Evolutionary conservation across 2,113 vertebrate genomes (phyloP).

Genomic region (Recurvirostra avosetta): DNA sequence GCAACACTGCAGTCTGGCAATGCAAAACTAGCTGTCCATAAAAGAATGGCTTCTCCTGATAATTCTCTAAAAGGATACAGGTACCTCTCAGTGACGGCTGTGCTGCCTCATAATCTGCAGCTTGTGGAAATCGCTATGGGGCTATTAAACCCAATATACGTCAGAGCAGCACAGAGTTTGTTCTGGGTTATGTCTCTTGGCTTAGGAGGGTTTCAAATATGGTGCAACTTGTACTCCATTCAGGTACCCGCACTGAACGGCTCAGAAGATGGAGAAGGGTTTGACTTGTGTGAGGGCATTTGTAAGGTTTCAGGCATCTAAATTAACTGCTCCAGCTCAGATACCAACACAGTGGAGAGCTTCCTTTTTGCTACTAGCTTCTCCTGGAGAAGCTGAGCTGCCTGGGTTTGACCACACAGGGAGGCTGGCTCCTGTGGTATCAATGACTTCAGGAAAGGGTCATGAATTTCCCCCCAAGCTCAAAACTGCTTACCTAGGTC

Average conservation of each 20-base stretch:
- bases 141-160: not conserved
- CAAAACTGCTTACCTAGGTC: not conserved
- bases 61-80: not conserved
- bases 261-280: not conserved
- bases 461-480: not conserved
- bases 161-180: not conserved
- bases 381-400: not conserved
- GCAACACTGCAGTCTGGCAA: not conserved
- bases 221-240: not conserved
- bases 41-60: not conserved
- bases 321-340: not conserved
- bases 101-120: fast-evolving
- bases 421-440: not conserved
- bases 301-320: not conserved
- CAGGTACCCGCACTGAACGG: not conserved
- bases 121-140: fast-evolving
- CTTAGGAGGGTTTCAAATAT: not conserved
- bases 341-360: not conserved
- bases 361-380: not conserved
- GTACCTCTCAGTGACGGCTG: not conserved
- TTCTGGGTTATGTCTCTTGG: not conserved
- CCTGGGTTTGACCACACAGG: not conserved
- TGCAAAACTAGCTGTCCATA: not conserved
- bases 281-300: not conserved
- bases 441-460: not conserved